phyloP scores from a whole-genome alignment of 1,140 invertebrate species.

The Halictus rubicundus region DNA sequence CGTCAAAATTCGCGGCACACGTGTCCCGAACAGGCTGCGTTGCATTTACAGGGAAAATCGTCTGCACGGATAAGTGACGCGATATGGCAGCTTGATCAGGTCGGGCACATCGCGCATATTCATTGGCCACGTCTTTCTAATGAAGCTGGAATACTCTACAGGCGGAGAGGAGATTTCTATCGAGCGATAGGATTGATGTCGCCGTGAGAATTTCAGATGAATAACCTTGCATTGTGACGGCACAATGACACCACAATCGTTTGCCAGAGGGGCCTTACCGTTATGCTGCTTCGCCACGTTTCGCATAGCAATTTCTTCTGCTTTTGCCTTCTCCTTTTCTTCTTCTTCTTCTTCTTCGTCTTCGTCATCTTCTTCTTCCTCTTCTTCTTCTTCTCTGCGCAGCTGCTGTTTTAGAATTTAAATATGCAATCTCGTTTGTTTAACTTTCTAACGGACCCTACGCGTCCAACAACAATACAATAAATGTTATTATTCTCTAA shows the following conservation, averaged over 20 bases:
- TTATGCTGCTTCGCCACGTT: constrained; percentile 75
- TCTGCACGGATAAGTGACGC: constrained; percentile 68
- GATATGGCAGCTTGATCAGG: constrained; percentile 65
- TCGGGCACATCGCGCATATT: constrained; percentile 63
- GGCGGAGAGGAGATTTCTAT: constrained; percentile 75
- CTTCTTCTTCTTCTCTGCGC: neutral
- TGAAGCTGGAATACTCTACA: constrained; percentile 65
- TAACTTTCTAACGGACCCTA: neutral
- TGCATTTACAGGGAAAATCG: constrained; percentile 62
- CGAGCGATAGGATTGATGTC: constrained; percentile 79
- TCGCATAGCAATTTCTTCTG: constrained; percentile 73
- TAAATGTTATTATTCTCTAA: too few species aligned
- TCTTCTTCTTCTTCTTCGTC: constrained; percentile 28
- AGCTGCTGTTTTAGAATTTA: constrained; percentile 24
- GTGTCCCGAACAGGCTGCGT: constrained; percentile 23
- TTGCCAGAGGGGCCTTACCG: constrained; percentile 76
- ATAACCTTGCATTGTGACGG: constrained; percentile 80
- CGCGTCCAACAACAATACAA: too few species aligned
- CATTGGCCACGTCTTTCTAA: constrained; percentile 69
- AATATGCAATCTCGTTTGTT: constrained; percentile 11
- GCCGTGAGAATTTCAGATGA: constrained; percentile 78
- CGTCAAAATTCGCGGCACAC: constrained; percentile 50
- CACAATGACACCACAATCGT: constrained; percentile 77
- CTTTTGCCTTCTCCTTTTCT: constrained; percentile 19
- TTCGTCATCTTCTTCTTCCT: constrained; percentile 24